phyloP scores from a whole-genome alignment of 1,140 invertebrate species.

The Drosophila sucinea region DNA sequence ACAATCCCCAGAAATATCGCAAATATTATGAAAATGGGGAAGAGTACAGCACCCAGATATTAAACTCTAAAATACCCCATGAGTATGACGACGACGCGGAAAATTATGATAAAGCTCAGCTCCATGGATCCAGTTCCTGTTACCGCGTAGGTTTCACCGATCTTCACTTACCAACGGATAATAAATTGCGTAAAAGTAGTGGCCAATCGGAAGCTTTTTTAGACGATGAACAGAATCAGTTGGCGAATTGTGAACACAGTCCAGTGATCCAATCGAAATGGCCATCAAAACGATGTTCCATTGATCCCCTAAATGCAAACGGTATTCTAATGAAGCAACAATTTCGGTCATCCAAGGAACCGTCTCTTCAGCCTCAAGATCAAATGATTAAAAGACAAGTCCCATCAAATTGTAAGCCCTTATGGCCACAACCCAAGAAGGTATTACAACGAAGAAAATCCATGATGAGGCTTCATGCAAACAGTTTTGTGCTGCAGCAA shows the following conservation, averaged over 20 bases:
- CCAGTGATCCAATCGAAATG: neutral
- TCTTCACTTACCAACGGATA: neutral
- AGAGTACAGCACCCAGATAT: neutral
- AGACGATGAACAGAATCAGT: too few species aligned
- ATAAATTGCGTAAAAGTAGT: neutral
- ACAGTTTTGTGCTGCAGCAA: neutral
- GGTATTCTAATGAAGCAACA: neutral
- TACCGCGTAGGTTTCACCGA: neutral
- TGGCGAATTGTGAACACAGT: neutral
- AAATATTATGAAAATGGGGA: neutral
- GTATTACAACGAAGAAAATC: neutral
- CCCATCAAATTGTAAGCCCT: neutral
- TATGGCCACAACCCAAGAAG: neutral
- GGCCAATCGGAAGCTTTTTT: neutral
- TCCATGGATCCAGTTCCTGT: neutral
- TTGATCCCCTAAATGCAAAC: neutral
- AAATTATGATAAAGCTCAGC: neutral
- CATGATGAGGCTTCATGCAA: neutral
- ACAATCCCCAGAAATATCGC: neutral
- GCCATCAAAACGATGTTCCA: neutral
- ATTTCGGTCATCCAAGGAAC: neutral
- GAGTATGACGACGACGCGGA: neutral
- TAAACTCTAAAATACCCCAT: neutral
- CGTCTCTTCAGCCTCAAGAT: neutral
- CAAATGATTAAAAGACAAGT: neutral